Conservation (phyloP, 2,888 invertebrate species). For the Ptychoptera albimana region DNA sequence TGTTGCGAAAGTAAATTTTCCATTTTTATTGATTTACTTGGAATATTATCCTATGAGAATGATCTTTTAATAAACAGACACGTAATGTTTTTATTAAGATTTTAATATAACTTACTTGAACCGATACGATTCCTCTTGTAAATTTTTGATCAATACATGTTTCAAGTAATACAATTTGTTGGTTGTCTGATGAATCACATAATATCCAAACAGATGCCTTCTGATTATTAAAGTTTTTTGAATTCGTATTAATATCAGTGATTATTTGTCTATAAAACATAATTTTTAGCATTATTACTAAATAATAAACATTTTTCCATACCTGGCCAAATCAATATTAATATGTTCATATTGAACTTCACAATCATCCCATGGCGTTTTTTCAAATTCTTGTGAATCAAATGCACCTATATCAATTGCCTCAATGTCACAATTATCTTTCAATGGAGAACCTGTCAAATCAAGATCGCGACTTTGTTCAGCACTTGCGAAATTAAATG, state of each 20-base stretch:
- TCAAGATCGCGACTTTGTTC: slow-evolving; percentile 13
- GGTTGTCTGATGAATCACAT: slow-evolving; percentile 40
- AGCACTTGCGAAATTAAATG: slow-evolving; percentile 6
- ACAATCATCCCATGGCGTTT: slow-evolving; percentile 18
- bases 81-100: too few species aligned
- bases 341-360: not conserved
- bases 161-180: slow-evolving; percentile 25
- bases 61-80: too few species aligned
- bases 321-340: too few species aligned
- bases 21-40: slow-evolving; percentile 15
- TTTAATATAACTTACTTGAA: not conserved
- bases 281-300: too few species aligned
- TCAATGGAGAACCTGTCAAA: slow-evolving; percentile 27
- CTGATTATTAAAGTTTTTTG: slow-evolving; percentile 1
- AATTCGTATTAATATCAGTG: too few species aligned
- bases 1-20: slow-evolving; percentile 18
- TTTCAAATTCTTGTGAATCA: slow-evolving; percentile 14
- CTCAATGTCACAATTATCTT: slow-evolving; percentile 25
- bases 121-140: slow-evolving; percentile 13
- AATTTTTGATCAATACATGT: too few species aligned
- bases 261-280: too few species aligned
- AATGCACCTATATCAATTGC: slow-evolving; percentile 19
- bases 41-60: slow-evolving; percentile 10
- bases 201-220: slow-evolving; percentile 37
- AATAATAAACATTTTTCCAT: too few species aligned